Conservation (phyloP, 2,113 vertebrate genomes). For the Dolichallabes microphthalmus region DNA sequence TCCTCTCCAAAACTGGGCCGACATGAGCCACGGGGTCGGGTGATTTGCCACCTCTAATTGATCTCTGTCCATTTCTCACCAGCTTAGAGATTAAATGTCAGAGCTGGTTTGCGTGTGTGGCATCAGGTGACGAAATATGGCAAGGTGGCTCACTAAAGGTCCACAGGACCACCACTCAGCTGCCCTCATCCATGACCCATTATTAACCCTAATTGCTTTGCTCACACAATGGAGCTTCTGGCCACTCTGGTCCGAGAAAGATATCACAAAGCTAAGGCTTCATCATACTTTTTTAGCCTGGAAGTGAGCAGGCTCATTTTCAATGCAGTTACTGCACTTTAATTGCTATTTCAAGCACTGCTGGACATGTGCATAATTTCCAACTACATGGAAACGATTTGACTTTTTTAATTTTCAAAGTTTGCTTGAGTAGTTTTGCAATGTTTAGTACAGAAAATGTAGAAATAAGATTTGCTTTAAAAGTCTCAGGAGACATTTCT, state of each 20-base stretch:
- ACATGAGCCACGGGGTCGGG: conserved; percentile 22
- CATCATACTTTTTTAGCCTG: conserved; percentile 25
- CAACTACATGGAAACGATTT: background rate
- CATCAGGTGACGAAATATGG: conserved; percentile 36
- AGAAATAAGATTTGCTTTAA: background rate
- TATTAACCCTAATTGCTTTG: conserved; percentile 48
- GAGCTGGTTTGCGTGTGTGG: conserved; percentile 24
- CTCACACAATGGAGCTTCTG: conserved; percentile 9
- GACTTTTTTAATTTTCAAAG: background rate
- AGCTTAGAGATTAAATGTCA: conserved; percentile 28
- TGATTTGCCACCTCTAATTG: conserved; percentile 24
- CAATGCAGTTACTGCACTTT: conserved; percentile 22
- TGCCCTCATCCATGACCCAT: conserved; percentile 33
- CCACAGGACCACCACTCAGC: background rate
- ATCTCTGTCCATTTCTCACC: conserved; percentile 22
- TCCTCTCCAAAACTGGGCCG: background rate
- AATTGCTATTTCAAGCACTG: conserved; percentile 12
- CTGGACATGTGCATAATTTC: background rate
- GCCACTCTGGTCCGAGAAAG: background rate
- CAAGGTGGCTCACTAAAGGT: conserved; percentile 27
- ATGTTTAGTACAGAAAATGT: background rate
- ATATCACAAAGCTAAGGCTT: background rate
- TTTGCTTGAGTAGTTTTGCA: background rate
- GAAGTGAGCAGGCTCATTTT: conserved; percentile 31
- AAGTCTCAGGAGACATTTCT: background rate